A percentile compares a stretch with the other conserved stretches of the same genome.
phyloP scores from a whole-genome alignment of 2,888 invertebrate species.

The Melanostoma mellinum region DNA sequence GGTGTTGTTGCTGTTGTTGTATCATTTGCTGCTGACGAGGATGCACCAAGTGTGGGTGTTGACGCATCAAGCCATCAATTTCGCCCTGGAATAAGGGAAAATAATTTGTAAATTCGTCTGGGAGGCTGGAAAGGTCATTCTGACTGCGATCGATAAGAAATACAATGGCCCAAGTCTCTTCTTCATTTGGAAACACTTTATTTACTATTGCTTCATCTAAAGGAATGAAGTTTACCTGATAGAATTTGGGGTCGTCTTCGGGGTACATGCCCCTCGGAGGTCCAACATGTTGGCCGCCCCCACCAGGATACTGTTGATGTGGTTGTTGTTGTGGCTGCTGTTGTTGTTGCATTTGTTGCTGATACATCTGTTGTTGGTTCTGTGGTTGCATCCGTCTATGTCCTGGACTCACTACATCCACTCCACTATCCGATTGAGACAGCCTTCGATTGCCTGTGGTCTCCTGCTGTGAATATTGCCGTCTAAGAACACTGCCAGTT shows the following conservation, averaged over 20 bases:
- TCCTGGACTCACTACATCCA: slow-evolving; percentile 81
- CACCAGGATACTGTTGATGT: slow-evolving; percentile 76
- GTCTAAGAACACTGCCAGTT: slow-evolving; percentile 88
- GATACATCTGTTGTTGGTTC: slow-evolving; percentile 82
- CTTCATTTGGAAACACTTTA: too few relatives aligned
- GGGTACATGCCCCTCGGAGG: slow-evolving; percentile 82
- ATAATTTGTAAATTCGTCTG: neutral
- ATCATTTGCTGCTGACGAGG: slow-evolving; percentile 82
- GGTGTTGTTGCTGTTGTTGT: slow-evolving; percentile 80
- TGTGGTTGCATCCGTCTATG: slow-evolving; percentile 79
- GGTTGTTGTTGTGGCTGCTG: slow-evolving; percentile 76
- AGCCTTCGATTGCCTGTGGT: slow-evolving; percentile 86
- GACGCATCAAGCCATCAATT: slow-evolving; percentile 90
- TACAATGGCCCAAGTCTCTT: too few relatives aligned
- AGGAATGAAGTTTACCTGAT: slow-evolving; percentile 80
- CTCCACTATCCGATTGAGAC: slow-evolving; percentile 84
- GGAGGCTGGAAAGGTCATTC: too few relatives aligned
- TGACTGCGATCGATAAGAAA: too few relatives aligned
- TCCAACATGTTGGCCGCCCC: slow-evolving; percentile 43
- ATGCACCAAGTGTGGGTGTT: slow-evolving; percentile 89
- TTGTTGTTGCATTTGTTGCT: slow-evolving; percentile 78
- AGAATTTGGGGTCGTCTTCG: slow-evolving; percentile 86
- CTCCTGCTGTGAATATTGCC: slow-evolving; percentile 90
- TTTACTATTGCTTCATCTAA: too few relatives aligned
- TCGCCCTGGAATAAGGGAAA: slow-evolving; percentile 84